Conservation (phyloP, 2,113 vertebrate species). For the Ranitomeya variabilis region DNA sequence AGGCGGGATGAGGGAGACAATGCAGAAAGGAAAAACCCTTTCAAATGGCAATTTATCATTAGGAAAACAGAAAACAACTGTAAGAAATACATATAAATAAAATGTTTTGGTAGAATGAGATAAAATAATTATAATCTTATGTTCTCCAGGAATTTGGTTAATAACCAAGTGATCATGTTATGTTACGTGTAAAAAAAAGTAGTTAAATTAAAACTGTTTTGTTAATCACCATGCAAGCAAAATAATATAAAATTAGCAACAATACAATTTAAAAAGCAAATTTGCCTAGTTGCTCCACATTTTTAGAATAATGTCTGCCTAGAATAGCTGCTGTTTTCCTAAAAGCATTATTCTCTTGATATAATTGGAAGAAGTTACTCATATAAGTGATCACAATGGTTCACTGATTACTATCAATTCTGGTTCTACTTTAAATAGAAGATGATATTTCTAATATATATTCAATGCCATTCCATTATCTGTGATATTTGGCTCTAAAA, state of each 20-base stretch:
- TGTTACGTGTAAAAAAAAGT: neutral
- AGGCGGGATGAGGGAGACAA: too few relatives aligned
- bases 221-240: neutral
- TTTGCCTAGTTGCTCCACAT: slow-evolving; percentile 4
- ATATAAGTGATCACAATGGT: slow-evolving; percentile 37
- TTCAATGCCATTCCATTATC: neutral
- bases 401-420: slow-evolving; percentile 27
- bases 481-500: neutral
- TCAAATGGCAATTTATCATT: too few relatives aligned
- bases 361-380: slow-evolving; percentile 23
- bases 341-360: slow-evolving; percentile 27
- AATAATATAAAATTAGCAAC: slow-evolving; percentile 7
- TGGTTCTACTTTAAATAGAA: slow-evolving; percentile 2
- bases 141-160: neutral
- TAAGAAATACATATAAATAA: neutral
- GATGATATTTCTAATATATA: slow-evolving; percentile 6
- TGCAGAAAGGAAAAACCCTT: too few relatives aligned
- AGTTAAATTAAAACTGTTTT: neutral
- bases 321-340: slow-evolving; percentile 30
- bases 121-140: neutral
- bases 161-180: neutral
- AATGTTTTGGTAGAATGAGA: neutral
- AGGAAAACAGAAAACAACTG: neutral
- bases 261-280: neutral
- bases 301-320: slow-evolving; percentile 18